Evolutionary conservation across 2,888 invertebrate genomes (phyloP), one percentile per base, ranked within the genome.

Genomic region (Ophion ventricosus): DNA sequence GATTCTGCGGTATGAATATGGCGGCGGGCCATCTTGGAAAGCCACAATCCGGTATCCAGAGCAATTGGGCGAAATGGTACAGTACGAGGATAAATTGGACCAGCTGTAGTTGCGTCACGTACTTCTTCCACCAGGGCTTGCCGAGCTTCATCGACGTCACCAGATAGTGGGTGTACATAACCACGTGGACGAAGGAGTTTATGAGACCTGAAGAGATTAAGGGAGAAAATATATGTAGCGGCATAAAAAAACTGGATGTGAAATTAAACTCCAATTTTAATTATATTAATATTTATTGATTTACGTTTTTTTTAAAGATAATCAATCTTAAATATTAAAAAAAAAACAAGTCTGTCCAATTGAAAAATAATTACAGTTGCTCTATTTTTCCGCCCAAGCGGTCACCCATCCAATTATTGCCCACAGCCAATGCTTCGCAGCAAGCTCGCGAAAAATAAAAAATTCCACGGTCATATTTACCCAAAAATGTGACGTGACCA

Each of bases 151-250:
- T 85, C 3, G 95, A 95, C 0, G 97, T 95, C 84, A 97, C 90
- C 17, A 97, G 95, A 91, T 98, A 98, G 92, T 98, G 97, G 0
- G 94, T 94, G 91, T 98, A 98, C 98, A 98, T 98, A 35, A 97
- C 92, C 0, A 95, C 91, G 90, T 98, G 98, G 0, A 98, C 97
- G 83, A 96, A 95, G 0, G 95, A 94, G 91, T 98, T 98, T 29
- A 97, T 91, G 0, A 96, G 90, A 0, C 96, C 96, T 93, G 82
- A 95, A 93, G 5, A 54, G 40, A 76, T 49, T 35, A n/a, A n/a
- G n/a, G n/a, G n/a, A n/a, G n/a, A n/a, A n/a, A n/a, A n/a, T n/a
- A n/a, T n/a, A n/a, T n/a, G n/a, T n/a, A n/a, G n/a, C n/a, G n/a
- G n/a, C n/a, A n/a, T n/a, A n/a, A n/a, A n/a, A n/a, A n/a, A n/a